Conservation (phyloP, 1,140 invertebrate genomes). For the Myzus persicae region DNA sequence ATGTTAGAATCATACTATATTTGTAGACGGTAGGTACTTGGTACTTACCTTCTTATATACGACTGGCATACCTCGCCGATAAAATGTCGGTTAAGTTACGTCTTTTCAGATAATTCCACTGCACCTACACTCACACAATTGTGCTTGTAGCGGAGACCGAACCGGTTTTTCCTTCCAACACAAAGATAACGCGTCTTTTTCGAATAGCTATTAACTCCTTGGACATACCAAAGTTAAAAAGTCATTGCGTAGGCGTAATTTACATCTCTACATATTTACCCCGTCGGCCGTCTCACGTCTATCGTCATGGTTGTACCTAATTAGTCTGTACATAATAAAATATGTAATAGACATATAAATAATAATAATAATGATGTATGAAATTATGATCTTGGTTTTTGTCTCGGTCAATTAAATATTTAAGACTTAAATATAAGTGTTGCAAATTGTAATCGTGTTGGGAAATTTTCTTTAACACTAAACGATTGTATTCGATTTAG, state of each 20-base stretch:
- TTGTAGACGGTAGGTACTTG: neutral
- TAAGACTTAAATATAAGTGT: neutral
- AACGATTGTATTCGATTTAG: neutral
- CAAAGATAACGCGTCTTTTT: constrained; percentile 47
- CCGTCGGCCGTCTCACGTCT: neutral
- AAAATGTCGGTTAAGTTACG: constrained; percentile 36
- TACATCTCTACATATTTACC: constrained; percentile 9
- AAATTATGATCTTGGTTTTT: neutral
- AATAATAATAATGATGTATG: neutral
- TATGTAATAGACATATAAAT: neutral
- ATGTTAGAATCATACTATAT: neutral
- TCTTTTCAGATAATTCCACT: neutral
- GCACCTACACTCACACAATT: constrained; percentile 5
- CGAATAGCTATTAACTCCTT: constrained; percentile 28
- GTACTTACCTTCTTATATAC: neutral
- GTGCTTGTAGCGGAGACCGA: neutral
- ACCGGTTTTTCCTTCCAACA: constrained; percentile 49
- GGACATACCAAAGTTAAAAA: constrained; percentile 55
- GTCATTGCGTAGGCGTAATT: constrained; percentile 53
- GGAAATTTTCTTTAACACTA: neutral
- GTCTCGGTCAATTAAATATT: neutral
- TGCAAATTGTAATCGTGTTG: neutral
- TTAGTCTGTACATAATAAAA: neutral
- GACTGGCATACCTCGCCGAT: neutral
- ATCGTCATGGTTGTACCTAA: neutral